Base-by-base conservation (phyloP, 37 sponge, comb jelly and placozoan genomes). In the Aplysina aerophoba region DNA sequence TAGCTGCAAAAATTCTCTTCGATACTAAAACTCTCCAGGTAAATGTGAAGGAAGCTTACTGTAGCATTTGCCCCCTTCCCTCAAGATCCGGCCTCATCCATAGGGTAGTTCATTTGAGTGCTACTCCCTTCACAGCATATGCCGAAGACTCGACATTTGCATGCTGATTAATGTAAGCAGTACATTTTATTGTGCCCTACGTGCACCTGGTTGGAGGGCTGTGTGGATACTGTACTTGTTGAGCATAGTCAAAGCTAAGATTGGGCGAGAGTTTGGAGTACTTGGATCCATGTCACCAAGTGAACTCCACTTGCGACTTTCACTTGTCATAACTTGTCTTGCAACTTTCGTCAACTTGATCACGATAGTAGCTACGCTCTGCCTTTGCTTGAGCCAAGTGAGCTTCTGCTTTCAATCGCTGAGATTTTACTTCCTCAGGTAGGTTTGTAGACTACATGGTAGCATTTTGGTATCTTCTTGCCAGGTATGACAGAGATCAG, bases 51-150 rank as follows among this genome's bases (percentile, higher is more conserved):
- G 72, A 83, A 56, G 44, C 83, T 82, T 16, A 88, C 65, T 19
- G 80, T 73, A 5, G 83, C 25, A 33, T 88, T 88, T 28, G 83
- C 88, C 11, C 88, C 88, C 67, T 88, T 88, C 3, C 88, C 88
- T 6, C 41, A 44, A 22, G 59, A n/a, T 67, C n/a, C 15, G 12
- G 78, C 65, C 65, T 88, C 82, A 87, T 87, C 87, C 11, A 81
- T 81, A 12, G 81, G 74, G 39, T 81, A 87, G 28, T 87, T 87
- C 11, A 74, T 39, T 50, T 81, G 82, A 19, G 40, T 41, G n/a
- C n/a, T n/a, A 17, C 22, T 68, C 15, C 53, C 88, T 68, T 83
- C 88, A 88, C 55, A 55, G 33, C 83, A 81, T 4, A 88, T 71
- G 24, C 83, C 83, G 57, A 88, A 82, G 28, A 82, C 83, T 59